phyloP scores from a whole-genome alignment of 2,888 invertebrate species.

The Heliconius ethilla region DNA sequence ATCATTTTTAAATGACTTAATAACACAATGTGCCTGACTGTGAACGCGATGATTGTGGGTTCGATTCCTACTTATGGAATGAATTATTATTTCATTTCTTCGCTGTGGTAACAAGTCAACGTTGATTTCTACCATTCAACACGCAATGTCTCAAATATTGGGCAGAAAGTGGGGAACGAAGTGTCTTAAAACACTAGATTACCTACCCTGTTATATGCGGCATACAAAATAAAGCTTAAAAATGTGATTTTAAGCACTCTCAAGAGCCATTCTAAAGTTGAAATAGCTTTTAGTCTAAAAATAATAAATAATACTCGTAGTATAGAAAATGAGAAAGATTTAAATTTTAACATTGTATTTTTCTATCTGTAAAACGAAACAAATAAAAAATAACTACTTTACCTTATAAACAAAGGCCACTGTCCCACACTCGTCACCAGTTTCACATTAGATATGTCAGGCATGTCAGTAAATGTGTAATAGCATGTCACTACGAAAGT shows the following conservation, averaged over 20 bases:
- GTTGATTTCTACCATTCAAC: too few species aligned
- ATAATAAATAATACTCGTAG: neutral
- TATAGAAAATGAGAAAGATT: neutral
- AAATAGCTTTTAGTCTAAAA: neutral
- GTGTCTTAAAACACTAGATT: too few species aligned
- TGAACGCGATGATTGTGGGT: too few species aligned
- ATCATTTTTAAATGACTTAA: too few species aligned
- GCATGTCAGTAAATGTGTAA: conserved; percentile 85
- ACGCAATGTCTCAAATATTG: too few species aligned
- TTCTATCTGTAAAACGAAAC: neutral
- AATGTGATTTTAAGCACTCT: neutral
- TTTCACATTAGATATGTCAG: conserved; percentile 58
- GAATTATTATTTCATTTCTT: too few species aligned
- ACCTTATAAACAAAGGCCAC: conserved; percentile 92
- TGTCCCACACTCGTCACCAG: conserved; percentile 72
- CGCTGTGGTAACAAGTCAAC: too few species aligned
- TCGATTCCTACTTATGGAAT: too few species aligned
- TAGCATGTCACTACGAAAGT: conserved; percentile 91
- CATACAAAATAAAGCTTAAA: too few species aligned
- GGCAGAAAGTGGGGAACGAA: too few species aligned
- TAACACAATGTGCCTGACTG: too few species aligned
- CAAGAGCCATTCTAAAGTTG: neutral
- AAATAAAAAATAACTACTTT: conserved; percentile 17
- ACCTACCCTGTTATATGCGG: too few species aligned
- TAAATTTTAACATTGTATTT: neutral